Evolutionary conservation across 37 sponge, comb jelly and placozoan genomes (phyloP), one percentile per base, ranked within the genome.

Genomic region (Crambe crambe): DNA sequence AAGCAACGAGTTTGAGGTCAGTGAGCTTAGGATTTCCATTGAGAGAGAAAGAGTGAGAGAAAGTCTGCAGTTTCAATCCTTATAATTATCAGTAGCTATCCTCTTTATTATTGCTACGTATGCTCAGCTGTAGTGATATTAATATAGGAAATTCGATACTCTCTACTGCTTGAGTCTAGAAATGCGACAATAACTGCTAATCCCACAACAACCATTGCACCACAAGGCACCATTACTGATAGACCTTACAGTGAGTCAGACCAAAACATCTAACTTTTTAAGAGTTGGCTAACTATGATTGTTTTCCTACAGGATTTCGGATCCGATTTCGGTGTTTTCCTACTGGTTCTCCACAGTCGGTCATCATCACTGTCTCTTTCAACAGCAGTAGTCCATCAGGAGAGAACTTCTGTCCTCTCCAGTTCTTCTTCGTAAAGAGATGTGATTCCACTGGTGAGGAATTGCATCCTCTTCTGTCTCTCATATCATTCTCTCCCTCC

Each of bases 371-470:
- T 17, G 47, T 37, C 31, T 26, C 54, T n/a, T 25, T 78, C 34
- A 66, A 22, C 35, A 12, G 43, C 22, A 66, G 31, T 51, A 78
- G 66, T 39, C n/a, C 68, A 2, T 18, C 65, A 3, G 63, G 42
- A 3, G 65, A 42, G 60, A 32, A 63, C 8, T 73, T 61, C 64
- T 82, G 83, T 62, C 83, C 74, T 5, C 22, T 62, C 23, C 21
- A 2, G 20, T 73, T 82, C 51, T 73, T 41, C 60, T 73, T 82
- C 37, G 37, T 51, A 4, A 73, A 73, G 44, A 22, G 34, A 5
- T 82, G 83, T 39, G 2, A 31, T 9, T 9, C n/a, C 18, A 3
- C 22, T 27, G 59, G 76, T 75, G 31, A 58, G 20, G 59, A 12
- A 15, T 18, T 51, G n/a, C n/a, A n/a, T n/a, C 6, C 30, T 62